These are phyloP conservation scores for Anguilla japonica DNA, from an alignment of 2,113 vertebrate genomes.

Conservation along the genomic window DNA sequence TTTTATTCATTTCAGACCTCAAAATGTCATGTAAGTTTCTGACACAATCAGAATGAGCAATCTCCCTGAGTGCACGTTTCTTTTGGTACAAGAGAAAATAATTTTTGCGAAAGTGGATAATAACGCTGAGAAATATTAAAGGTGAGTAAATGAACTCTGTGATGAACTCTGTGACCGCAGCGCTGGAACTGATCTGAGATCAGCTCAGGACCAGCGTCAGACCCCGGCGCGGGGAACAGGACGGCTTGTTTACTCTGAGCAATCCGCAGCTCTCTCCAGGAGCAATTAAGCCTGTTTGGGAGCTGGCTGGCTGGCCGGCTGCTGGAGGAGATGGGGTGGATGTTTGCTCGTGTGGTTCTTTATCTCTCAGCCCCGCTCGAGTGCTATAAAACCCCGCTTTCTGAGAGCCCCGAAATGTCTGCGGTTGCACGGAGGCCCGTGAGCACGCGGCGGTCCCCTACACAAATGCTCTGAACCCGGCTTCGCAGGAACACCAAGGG, in stretches of 20 bases:
- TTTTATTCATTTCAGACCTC: background rate
- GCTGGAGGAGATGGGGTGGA: constrained; percentile 40
- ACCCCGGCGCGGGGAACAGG: constrained; percentile 1
- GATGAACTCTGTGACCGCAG: background rate
- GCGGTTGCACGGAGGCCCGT: constrained; percentile 46
- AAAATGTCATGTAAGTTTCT: background rate
- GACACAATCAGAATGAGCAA: background rate
- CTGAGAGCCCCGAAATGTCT: constrained; percentile 42
- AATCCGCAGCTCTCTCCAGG: constrained; percentile 54
- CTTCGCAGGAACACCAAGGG: constrained; percentile 30
- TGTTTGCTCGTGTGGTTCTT: constrained; percentile 61
- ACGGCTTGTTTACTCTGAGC: constrained; percentile 52
- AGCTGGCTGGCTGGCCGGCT: constrained; percentile 40
- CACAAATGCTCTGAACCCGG: constrained; percentile 47
- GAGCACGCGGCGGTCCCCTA: constrained; percentile 33
- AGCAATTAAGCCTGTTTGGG: constrained; percentile 57
- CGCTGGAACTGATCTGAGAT: background rate
- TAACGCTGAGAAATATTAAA: background rate
- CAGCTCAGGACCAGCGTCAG: background rate
- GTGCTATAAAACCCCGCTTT: constrained; percentile 23
- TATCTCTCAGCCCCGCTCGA: constrained; percentile 40
- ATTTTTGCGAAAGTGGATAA: background rate
- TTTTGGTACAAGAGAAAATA: background rate
- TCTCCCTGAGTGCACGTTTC: no score
- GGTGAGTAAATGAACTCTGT: background rate